Conservation (phyloP, 2,888 invertebrate genomes). For the Timandra comae region DNA sequence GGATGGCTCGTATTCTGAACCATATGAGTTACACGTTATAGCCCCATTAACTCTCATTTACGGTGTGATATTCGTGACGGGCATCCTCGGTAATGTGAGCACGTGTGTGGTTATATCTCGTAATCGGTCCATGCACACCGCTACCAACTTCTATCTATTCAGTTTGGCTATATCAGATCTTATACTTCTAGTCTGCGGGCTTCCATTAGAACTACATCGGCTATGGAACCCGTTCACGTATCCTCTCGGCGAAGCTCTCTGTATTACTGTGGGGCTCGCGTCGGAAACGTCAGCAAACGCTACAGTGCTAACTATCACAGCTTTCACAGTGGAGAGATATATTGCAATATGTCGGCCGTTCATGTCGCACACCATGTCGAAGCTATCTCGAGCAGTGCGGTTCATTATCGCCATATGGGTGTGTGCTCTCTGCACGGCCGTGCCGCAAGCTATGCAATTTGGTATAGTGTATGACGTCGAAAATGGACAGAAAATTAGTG, state of each 20-base stretch:
- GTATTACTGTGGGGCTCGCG: constrained; percentile 84
- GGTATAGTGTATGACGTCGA: constrained; percentile 78
- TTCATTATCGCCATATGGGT: constrained; percentile 87
- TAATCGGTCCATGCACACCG: constrained; percentile 89
- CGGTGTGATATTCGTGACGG: constrained; percentile 81
- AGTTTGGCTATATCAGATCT: constrained; percentile 87
- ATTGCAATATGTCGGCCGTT: constrained; percentile 93
- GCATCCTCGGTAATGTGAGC: constrained; percentile 86
- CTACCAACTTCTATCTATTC: constrained; percentile 89
- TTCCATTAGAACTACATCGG: constrained; percentile 87
- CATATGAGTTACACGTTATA: constrained; percentile 78
- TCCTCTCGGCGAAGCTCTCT: constrained; percentile 85
- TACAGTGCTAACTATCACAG: constrained; percentile 90
- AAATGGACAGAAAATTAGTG: constrained; percentile 64
- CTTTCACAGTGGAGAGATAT: constrained; percentile 92
- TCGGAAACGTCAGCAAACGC: constrained; percentile 92
- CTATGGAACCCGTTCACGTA: constrained; percentile 86
- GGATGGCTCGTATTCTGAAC: constrained; percentile 38
- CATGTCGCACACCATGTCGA: constrained; percentile 88
- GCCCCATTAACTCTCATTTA: constrained; percentile 83
- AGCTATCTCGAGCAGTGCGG: constrained; percentile 87
- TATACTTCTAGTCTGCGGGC: constrained; percentile 82
- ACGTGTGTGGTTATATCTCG: constrained; percentile 87
- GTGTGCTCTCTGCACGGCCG: constrained; percentile 82
- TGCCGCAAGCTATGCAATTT: constrained; percentile 88